A percentile compares a stretch with the other conserved stretches of the same genome.
These are phyloP conservation scores for Semaprochilodus insignis DNA, from an alignment of 2,797 vertebrate species.

Conservation along the genomic window DNA sequence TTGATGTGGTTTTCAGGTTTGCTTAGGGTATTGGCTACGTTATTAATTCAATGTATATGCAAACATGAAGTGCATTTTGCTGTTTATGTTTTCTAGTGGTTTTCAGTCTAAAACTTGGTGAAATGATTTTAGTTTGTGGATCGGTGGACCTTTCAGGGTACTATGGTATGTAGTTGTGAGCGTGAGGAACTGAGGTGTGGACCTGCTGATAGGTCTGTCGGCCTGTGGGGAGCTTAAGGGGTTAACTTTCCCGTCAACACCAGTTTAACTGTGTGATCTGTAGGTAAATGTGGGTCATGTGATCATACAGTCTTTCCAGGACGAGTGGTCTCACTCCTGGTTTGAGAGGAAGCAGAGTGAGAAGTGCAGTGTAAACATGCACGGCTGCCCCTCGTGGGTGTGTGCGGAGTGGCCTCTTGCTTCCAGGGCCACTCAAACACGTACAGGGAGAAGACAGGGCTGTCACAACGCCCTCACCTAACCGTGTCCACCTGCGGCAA, in stretches of 20 bases:
- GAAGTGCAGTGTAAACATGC: conserved; percentile 69
- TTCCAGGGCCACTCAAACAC: conserved; percentile 79
- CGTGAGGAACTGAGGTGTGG: background rate
- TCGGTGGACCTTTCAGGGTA: too few species aligned
- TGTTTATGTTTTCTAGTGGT: too few species aligned
- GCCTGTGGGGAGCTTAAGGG: background rate
- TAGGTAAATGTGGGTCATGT: background rate
- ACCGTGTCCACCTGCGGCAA: conserved; percentile 70
- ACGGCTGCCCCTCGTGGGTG: conserved; percentile 70
- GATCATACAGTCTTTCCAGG: background rate
- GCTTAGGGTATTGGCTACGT: too few species aligned
- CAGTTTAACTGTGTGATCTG: background rate
- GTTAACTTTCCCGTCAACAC: background rate
- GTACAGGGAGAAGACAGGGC: conserved; percentile 82
- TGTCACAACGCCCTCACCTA: conserved; percentile 82
- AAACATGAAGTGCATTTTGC: too few species aligned
- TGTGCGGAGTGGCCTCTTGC: conserved; percentile 74
- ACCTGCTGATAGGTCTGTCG: background rate
- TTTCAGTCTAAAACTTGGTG: too few species aligned
- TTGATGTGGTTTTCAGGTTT: too few species aligned
- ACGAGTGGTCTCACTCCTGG: conserved; percentile 54
- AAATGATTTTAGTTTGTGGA: too few species aligned
- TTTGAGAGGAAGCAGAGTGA: conserved; percentile 68
- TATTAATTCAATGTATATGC: too few species aligned
- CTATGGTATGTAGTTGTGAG: background rate